Conservation (phyloP, 2,888 invertebrate genomes). For the Beris chalybata region DNA sequence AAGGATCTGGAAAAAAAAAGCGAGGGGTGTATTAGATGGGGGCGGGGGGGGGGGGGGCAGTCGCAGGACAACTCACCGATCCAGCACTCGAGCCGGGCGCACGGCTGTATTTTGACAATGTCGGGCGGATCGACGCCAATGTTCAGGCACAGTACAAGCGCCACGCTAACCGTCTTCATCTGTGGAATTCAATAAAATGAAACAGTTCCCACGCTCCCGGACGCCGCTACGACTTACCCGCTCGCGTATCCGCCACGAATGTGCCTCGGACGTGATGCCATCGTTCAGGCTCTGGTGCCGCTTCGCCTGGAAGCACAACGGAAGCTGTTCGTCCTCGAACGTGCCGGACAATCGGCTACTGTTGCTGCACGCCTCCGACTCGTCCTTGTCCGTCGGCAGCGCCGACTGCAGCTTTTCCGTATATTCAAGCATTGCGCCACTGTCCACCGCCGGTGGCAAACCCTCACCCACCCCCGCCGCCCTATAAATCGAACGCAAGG, state of each 20-base stretch:
- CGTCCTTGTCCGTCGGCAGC: slow-evolving; percentile 16
- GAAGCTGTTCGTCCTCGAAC: slow-evolving; percentile 44
- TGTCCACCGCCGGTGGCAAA: no score
- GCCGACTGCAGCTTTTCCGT: no score
- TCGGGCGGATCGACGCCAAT: slow-evolving; percentile 99
- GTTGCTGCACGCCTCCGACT: slow-evolving; percentile 15
- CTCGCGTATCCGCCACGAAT: slow-evolving; percentile 92
- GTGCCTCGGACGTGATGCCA: slow-evolving; percentile 66
- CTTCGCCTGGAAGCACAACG: slow-evolving; percentile 51
- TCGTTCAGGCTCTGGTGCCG: slow-evolving; percentile 72
- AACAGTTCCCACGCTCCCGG: slow-evolving; percentile 34
- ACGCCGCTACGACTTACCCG: no score
- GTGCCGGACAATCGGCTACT: not conserved
- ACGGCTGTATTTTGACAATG: slow-evolving; percentile 94
- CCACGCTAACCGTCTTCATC: slow-evolving; percentile 99
- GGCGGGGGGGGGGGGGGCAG: no score
- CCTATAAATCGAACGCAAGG: no score
- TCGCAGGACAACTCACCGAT: slow-evolving; percentile 82
- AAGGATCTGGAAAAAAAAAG: slow-evolving; percentile 75
- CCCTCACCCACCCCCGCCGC: no score
- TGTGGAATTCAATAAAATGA: slow-evolving; percentile 55
- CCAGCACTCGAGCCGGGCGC: slow-evolving; percentile 96
- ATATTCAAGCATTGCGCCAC: slow-evolving; percentile 14
- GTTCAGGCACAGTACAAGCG: slow-evolving; percentile 94
- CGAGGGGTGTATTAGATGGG: slow-evolving; percentile 35